Evolutionary conservation across 2,113 vertebrate genomes (phyloP), one percentile per base, ranked within the genome.

Genomic region (Eulacestoma nigropectus): DNA sequence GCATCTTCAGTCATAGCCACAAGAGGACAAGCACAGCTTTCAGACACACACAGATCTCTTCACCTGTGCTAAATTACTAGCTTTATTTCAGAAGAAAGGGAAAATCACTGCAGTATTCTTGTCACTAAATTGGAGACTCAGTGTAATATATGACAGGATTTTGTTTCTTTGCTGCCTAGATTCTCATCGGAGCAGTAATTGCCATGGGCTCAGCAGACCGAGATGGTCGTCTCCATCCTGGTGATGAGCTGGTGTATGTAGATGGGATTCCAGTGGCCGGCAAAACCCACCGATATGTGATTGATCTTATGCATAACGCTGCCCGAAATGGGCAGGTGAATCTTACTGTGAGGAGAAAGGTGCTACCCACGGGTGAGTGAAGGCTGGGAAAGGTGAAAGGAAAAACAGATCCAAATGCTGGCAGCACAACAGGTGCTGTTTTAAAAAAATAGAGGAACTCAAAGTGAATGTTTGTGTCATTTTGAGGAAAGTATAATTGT

Each of bases 211-310:
- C 99, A 6, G 99, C 99, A 0, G 99, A 99, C 96, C 95, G 99
- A 81, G 99, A 99, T 9, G 99, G 99, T 19, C 99, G 99, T 25
- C 97, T 99, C 32, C 99, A 99, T 49, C 99, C 99, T 13, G 99
- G 99, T 6, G 99, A 99, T 18, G 99, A 99, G 97, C 98, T 99
- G 50, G 97, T 99, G 87, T 99, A 99, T 1, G 99, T 99, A 11
- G 99, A 99, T 15, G 99, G 99, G 67, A 99, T 99, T 83, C 98
- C 98, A 12, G 99, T 99, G 97, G 98, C 98, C 3, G 99, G 99
- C 87, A 99, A 99, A 97, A 99, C 99, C 6, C 99, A 99, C 97
- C 98, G 99, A 97, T 99, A 99, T 1, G 99, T 99, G 96, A 99
- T 99, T 67, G 99, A 99, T 95, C 98, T 99, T 79, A 99, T 99